Evolutionary conservation across 2,113 vertebrate genomes (phyloP), one percentile per base, ranked within the genome.

Genomic region (Heloderma charlesbogerti): DNA sequence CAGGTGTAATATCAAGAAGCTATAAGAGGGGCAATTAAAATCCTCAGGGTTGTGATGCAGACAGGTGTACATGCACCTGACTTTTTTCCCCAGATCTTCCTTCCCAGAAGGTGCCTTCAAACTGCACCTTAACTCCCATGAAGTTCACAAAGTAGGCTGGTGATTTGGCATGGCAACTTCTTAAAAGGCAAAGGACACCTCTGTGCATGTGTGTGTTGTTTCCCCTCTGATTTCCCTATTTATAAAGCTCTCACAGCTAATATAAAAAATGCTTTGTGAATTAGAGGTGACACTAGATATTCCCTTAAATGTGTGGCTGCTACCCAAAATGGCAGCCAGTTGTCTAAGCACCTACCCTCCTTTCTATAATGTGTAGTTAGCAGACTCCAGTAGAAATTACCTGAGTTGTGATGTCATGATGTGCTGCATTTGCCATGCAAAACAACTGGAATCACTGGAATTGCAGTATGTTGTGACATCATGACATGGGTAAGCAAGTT

Each of bases 221-320:
- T 95, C 29, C 60, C 84, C 79, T 87, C 31, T 91, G 88, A 92
- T 89, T 89, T 94, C 88, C 85, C 45, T 54, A 67, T 93, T 93
- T 92, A 88, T 90, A 71, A 34, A 72, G 45, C 48, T 94, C 86
- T 84, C 89, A 88, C 3, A 0, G 87, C 83, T 93, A 91, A 90
- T 77, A 71, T 92, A 91, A 86, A 87, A 75, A 10, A 34, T 67
- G 9, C 43, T 94, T 90, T 92, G 13, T 40, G 77, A 37, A 83
- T 71, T 34, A 92, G 25, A 57, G n/a, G 40, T 43, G 13, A 48
- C 43, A 77, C 9, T 29, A 77, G n/a, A 74, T 84, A 27, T 80
- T 48, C 45, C 22, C 27, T 16, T 82, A 60, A 60, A 57, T 60
- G n/a, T 25, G 16, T 60, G 34, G 57, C 31, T 37, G 34, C 34